Conservation (phyloP, 2,888 invertebrate genomes). For the Azorinus chamasolen region DNA sequence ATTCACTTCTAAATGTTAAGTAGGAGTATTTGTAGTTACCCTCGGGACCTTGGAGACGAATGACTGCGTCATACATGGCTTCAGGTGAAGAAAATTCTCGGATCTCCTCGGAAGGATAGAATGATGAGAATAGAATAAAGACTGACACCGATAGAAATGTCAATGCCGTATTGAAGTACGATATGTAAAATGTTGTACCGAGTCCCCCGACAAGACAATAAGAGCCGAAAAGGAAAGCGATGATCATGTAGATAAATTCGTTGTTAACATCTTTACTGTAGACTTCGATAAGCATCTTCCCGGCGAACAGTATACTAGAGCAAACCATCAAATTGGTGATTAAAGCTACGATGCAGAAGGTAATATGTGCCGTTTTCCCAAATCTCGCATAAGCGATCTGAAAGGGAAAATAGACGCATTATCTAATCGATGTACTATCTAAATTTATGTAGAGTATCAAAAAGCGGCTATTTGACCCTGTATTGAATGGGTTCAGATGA, state of each 20-base stretch:
- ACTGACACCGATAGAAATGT: slow-evolving; percentile 75
- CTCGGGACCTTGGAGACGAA: slow-evolving; percentile 69
- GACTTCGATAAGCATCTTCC: slow-evolving; percentile 71
- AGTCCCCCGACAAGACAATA: slow-evolving; percentile 80
- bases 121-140: slow-evolving; percentile 71
- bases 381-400: slow-evolving; percentile 79
- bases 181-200: slow-evolving; percentile 83
- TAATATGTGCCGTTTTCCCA: slow-evolving; percentile 76
- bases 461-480: too few species aligned
- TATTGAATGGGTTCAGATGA: too few species aligned
- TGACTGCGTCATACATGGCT: slow-evolving; percentile 69
- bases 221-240: slow-evolving; percentile 76
- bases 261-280: slow-evolving; percentile 75
- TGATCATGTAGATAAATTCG: slow-evolving; percentile 71
- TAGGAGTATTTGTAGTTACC: slow-evolving; percentile 73
- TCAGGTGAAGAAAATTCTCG: slow-evolving; percentile 53
- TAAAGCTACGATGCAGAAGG: slow-evolving; percentile 77
- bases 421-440: too few species aligned
- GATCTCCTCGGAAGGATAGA: slow-evolving; percentile 49
- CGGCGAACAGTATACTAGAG: slow-evolving; percentile 73
- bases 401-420: slow-evolving; percentile 1
- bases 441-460: too few species aligned
- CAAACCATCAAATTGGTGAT: slow-evolving; percentile 76
- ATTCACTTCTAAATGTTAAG: slow-evolving; percentile 74
- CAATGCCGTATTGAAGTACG: slow-evolving; percentile 81